phyloP scores from a whole-genome alignment of 23 tunicate species.

The Phallusia fumigata region DNA sequence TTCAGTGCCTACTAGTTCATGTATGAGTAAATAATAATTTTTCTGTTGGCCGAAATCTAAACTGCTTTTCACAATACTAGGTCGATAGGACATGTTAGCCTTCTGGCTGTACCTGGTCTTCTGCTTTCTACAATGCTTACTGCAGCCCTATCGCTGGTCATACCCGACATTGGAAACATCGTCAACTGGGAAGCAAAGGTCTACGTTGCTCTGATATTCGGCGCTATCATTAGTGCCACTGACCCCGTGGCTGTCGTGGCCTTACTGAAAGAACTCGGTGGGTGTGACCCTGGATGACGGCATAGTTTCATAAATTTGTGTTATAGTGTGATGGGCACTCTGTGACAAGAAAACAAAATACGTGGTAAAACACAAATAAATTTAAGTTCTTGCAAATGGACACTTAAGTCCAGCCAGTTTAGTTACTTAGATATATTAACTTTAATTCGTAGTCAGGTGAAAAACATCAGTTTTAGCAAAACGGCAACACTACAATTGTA shows the following conservation, averaged over 20 bases:
- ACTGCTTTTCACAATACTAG: constrained; percentile 4
- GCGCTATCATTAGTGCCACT: constrained; percentile 88
- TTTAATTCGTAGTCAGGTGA: too few relatives aligned
- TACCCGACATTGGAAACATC: constrained; percentile 72
- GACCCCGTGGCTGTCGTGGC: constrained; percentile 96
- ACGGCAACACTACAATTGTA: too few relatives aligned
- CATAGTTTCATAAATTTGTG: not conserved
- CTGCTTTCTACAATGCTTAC: constrained; percentile 64
- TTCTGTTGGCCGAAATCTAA: too few relatives aligned
- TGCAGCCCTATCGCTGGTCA: constrained; percentile 47
- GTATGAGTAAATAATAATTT: too few relatives aligned
- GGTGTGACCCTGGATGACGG: not conserved
- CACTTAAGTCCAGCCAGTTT: too few relatives aligned
- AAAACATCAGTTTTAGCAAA: too few relatives aligned
- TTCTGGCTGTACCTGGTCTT: constrained; percentile 76
- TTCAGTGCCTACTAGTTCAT: too few relatives aligned
- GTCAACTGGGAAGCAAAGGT: constrained; percentile 31
- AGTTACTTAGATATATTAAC: too few relatives aligned
- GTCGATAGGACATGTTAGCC: constrained; percentile 77
- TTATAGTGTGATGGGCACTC: not conserved
- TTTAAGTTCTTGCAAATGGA: too few relatives aligned
- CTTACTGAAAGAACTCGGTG: constrained; percentile 74
- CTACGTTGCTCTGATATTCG: constrained; percentile 72
- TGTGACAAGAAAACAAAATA: too few relatives aligned
- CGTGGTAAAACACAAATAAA: too few relatives aligned